phyloP scores from a whole-genome alignment of 2,888 invertebrate genomes.

The Monochamus alternatus region DNA sequence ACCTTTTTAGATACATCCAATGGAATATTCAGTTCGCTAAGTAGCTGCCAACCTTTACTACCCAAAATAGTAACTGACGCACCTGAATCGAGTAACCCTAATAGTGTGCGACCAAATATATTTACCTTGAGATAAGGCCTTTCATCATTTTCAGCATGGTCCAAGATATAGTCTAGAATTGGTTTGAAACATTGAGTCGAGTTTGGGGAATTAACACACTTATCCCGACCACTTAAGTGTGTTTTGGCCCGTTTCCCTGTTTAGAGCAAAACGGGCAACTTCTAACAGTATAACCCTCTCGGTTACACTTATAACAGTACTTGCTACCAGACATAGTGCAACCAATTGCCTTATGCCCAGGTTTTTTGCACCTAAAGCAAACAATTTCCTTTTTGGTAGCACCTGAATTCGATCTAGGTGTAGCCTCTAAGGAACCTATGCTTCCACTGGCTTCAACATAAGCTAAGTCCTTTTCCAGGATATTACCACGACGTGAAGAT shows the following conservation, averaged over 20 bases:
- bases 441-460: neutral
- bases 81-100: slow-evolving; percentile 30
- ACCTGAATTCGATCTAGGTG: neutral
- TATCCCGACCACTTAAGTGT: too few relatives aligned
- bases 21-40: slow-evolving; percentile 1
- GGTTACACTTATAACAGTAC: slow-evolving; percentile 22
- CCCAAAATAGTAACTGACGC: neutral
- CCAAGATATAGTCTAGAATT: too few relatives aligned
- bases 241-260: slow-evolving; percentile 2
- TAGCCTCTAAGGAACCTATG: neutral
- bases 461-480: slow-evolving; percentile 19
- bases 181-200: too few relatives aligned
- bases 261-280: neutral
- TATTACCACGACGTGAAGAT: neutral
- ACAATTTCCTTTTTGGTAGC: neutral
- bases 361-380: slow-evolving; percentile 19
- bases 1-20: slow-evolving; percentile 11
- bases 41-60: neutral
- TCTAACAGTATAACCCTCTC: too few relatives aligned
- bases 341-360: slow-evolving; percentile 11
- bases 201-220: too few relatives aligned
- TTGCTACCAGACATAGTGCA: neutral
- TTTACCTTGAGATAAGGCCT: slow-evolving; percentile 22
- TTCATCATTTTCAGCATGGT: slow-evolving; percentile 5
- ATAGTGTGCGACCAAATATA: neutral